Conservation (phyloP, 1,140 invertebrate species). For the Drosophila kanapiae region DNA sequence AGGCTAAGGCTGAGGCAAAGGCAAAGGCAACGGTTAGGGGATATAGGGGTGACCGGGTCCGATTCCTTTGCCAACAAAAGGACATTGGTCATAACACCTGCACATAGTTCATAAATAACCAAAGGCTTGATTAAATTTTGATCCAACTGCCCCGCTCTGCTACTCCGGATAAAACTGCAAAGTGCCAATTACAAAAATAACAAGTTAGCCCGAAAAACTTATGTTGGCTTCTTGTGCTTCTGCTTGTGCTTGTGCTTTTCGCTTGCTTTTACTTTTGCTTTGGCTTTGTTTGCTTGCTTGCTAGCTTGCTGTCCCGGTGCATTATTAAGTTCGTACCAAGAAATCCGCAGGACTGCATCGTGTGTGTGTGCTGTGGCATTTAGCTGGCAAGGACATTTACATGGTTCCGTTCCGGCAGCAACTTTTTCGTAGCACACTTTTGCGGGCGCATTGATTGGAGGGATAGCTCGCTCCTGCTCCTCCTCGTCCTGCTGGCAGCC, state of each 20-base stretch:
- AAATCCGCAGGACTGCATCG: slow-evolving; percentile 37
- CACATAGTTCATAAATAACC: slow-evolving; percentile 47
- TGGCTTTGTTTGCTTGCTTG: slow-evolving; percentile 14
- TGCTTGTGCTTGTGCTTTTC: background rate
- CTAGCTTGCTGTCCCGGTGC: slow-evolving; percentile 22
- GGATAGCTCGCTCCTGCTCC: background rate
- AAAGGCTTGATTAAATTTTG: slow-evolving; percentile 52
- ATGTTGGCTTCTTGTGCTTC: slow-evolving; percentile 30
- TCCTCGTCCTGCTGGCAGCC: background rate
- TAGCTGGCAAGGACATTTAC: slow-evolving; percentile 57
- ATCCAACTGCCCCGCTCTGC: background rate
- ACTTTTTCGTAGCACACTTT: slow-evolving; percentile 73
- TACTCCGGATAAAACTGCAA: slow-evolving; percentile 52
- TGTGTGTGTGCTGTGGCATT: slow-evolving; percentile 25
- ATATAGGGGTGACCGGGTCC: slow-evolving; percentile 4
- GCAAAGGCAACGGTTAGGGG: too few relatives aligned
- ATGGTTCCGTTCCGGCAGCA: slow-evolving; percentile 49
- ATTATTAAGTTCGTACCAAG: slow-evolving; percentile 54
- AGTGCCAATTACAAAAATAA: slow-evolving; percentile 78
- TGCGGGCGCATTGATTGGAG: slow-evolving; percentile 57
- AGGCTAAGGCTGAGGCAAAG: too few relatives aligned
- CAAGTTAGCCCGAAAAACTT: slow-evolving; percentile 56
- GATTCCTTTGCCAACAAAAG: slow-evolving; percentile 1
- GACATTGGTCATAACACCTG: slow-evolving; percentile 51
- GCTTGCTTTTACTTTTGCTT: background rate